Base-by-base conservation (phyloP, 2,888 invertebrate genomes). In the Bombylius major region DNA sequence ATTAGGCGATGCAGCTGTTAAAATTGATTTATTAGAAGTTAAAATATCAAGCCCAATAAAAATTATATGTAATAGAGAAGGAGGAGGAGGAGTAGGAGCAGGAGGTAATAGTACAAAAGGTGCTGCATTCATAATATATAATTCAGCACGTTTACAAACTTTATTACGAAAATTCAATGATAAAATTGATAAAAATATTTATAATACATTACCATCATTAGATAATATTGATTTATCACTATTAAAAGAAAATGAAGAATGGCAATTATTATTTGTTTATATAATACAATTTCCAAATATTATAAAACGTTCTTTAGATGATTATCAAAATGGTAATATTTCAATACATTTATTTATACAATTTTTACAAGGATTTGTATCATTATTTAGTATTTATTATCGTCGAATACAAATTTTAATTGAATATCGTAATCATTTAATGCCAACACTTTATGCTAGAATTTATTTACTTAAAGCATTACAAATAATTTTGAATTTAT, bases 121-220 rank as follows among this genome's bases (percentile, higher is more conserved):
- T 67, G 83, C 84, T 44, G 76, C 84, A 34, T 89, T 89, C 69
- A 79, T 89, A 56, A 73, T 89, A 36, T 89, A 90, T 70, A 90
- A 90, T 67, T 83, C 83, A 67, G 87, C 86, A 0, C 79, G 89
- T 60, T 67, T 89, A 53, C 78, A 82, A 63, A 79, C 82, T 1
- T 77, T 89, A 53, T 74, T 86, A 56, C 77, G 78, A 62, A 81
- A 80, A 59, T 88, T 82, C 67, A 73, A 81, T 59, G 75, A 79
- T 9, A 79, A 77, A 66, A 80, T 82, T 5, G 57, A 61, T 5
- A 69, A 70, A 13, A 79, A 79, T 4, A 66, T 69, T 5, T 87
- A 87, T 70, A 82, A 83, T 14, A 63, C 73, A n/a, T 67, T 88
- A 53, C 82, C 83, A 1, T 65, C 74, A 1, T 66, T 84, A 4